phyloP scores from a whole-genome alignment of 2,797 vertebrate genomes.

The Corythornis leucogaster region DNA sequence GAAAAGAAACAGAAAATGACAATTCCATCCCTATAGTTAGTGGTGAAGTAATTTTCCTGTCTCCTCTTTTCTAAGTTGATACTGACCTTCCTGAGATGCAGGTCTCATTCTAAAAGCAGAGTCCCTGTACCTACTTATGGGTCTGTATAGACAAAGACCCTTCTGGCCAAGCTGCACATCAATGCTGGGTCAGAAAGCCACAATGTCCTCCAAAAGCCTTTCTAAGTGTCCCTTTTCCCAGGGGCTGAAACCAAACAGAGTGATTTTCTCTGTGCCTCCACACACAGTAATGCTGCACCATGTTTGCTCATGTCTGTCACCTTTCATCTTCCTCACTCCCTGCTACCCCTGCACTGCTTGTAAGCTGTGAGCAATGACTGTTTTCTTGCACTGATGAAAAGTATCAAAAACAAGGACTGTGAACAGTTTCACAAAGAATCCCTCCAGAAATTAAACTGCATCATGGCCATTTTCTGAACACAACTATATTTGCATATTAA shows the following conservation, averaged over 20 bases:
- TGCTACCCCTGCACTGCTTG: background rate
- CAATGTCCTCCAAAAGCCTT: background rate
- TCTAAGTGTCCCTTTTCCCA: background rate
- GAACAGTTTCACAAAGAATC: background rate
- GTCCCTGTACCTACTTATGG: background rate
- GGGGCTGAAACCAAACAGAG: background rate
- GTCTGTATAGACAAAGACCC: background rate
- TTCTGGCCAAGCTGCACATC: background rate
- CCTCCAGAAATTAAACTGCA: background rate
- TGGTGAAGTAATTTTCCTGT: background rate
- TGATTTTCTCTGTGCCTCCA: rapidly evolving
- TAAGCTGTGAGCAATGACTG: background rate
- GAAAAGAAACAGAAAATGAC: background rate
- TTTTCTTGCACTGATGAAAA: background rate
- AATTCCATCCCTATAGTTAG: background rate
- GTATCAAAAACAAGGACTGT: background rate
- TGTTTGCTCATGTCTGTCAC: rapidly evolving
- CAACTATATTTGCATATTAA: background rate
- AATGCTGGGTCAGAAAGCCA: background rate
- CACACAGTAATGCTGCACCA: rapidly evolving
- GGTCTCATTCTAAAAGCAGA: background rate
- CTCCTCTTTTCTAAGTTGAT: background rate
- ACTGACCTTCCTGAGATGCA: background rate
- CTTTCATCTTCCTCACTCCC: background rate
- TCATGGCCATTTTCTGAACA: background rate